These are phyloP conservation scores for Poeciliopsis paucimaculata DNA, from an alignment of 2,797 vertebrate genomes.

Conservation along the genomic window DNA sequence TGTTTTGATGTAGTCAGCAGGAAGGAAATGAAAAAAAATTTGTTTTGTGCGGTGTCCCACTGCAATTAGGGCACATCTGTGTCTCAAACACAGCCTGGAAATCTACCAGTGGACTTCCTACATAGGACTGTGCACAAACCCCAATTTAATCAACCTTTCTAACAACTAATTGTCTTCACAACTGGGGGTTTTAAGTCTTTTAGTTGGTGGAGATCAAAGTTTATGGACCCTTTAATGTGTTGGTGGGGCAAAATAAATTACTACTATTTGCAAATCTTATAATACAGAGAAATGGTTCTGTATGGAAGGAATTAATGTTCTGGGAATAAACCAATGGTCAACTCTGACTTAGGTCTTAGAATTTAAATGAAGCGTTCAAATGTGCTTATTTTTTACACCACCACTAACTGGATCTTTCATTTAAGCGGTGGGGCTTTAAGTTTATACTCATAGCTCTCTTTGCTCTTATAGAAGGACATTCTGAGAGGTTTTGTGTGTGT, in stretches of 20 bases:
- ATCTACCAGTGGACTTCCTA: conserved; percentile 17
- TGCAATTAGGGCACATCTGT: conserved; percentile 51
- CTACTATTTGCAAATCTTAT: conserved; percentile 34
- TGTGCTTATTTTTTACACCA: conserved; percentile 67
- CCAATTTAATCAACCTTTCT: conserved; percentile 50
- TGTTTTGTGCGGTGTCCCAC: conserved; percentile 19
- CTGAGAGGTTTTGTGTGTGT: conserved; percentile 20
- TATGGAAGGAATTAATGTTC: conserved; percentile 60
- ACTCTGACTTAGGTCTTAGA: conserved; percentile 48
- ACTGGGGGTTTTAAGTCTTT: conserved; percentile 32
- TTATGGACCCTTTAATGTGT: conserved; percentile 64
- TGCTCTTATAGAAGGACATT: conserved; percentile 52
- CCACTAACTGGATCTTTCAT: conserved; percentile 52
- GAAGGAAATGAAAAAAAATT: conserved; percentile 9
- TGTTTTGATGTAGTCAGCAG: conserved; percentile 42
- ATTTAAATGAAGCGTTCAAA: conserved; percentile 59
- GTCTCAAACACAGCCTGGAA: conserved; percentile 33
- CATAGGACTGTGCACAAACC: conserved; percentile 35
- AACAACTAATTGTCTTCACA: conserved; percentile 44
- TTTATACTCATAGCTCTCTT: conserved; percentile 52
- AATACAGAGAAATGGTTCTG: conserved; percentile 40
- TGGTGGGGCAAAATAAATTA: conserved; percentile 34
- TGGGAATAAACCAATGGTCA: conserved; percentile 62
- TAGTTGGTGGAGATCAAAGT: conserved; percentile 47
- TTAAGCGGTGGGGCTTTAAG: conserved; percentile 49